phyloP scores from a whole-genome alignment of 2,113 vertebrate genomes.

The Eulemur rufifrons region DNA sequence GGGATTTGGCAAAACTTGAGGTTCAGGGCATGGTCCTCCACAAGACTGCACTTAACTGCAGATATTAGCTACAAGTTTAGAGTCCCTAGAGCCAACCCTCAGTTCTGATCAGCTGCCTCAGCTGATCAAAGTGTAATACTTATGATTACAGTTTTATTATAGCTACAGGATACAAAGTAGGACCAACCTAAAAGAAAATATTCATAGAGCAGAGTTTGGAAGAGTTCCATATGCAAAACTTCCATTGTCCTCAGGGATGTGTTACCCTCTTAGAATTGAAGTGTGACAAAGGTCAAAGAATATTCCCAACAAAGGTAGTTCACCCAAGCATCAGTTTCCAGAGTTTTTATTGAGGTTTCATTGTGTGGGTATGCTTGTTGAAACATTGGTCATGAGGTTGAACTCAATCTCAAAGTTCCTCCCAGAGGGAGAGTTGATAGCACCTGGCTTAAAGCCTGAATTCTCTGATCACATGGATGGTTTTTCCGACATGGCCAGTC shows the following conservation, averaged over 20 bases:
- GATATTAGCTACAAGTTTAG: background rate
- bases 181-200: background rate
- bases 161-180: background rate
- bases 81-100: background rate
- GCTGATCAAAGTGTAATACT: background rate
- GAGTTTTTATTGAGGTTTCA: background rate
- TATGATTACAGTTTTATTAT: background rate
- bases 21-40: background rate
- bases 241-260: background rate
- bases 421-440: background rate
- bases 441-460: background rate
- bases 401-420: background rate
- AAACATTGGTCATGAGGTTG: background rate
- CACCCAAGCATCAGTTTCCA: background rate
- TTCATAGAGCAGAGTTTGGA: background rate
- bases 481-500: background rate
- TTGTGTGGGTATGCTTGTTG: background rate
- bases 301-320: background rate
- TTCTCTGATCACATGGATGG: background rate
- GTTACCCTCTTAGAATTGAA: background rate
- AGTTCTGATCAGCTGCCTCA: background rate
- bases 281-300: background rate
- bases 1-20: background rate
- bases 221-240: background rate
- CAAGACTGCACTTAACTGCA: background rate